Evolutionary conservation across 2,797 vertebrate species (phyloP), one percentile per base, ranked within the genome.

Genomic region (Neosilurus hyrtlii): DNA sequence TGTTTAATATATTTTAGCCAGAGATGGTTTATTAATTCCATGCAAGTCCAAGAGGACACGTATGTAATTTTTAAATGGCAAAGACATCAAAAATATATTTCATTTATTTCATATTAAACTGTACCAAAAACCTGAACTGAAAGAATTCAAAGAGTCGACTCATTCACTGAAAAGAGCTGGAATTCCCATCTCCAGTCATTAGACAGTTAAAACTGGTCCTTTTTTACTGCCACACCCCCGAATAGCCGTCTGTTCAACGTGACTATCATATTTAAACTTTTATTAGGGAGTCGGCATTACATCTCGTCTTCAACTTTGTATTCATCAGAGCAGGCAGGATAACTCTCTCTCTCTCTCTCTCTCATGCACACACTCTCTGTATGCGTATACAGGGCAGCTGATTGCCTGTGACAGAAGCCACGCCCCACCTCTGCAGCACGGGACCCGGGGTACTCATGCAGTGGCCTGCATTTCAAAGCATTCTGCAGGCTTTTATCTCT

Each of bases 391-490:
- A 59, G 7, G 15, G 62, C 63, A 79, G 77, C 16, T 52, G 52
- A 68, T 10, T 30, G 57, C 20, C 61, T 35, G 11, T 61, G 77
- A 68, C 51, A 80, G 63, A 49, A 63, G 78, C 77, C 63, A 51
- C 76, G 63, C 75, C 82, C 82, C 65, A 43, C 37, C 59, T 22
- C 20, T 80, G 65, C 67, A 73, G 82, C 56, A 83, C 56, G 65
- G 62, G 75, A 71, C 74, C 83, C 73, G 18, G 80, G n/a, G 80
- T 79, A 81, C 81, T 90, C 87, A 70, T 88, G 90, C 88, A 88
- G 87, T 86, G 89, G 88, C 88, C 91, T 90, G 91, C 91, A 92
- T 94, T 93, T 94, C 91, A 94, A 94, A 93, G 93, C 87, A 81
- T 90, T 92, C 86, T 0, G 83, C 87, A 89, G 26, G 78, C 87